A percentile compares a stretch with the other conserved stretches of the same genome.
phyloP scores from a whole-genome alignment of 1,140 invertebrate genomes.

The Leptinotarsa texana region DNA sequence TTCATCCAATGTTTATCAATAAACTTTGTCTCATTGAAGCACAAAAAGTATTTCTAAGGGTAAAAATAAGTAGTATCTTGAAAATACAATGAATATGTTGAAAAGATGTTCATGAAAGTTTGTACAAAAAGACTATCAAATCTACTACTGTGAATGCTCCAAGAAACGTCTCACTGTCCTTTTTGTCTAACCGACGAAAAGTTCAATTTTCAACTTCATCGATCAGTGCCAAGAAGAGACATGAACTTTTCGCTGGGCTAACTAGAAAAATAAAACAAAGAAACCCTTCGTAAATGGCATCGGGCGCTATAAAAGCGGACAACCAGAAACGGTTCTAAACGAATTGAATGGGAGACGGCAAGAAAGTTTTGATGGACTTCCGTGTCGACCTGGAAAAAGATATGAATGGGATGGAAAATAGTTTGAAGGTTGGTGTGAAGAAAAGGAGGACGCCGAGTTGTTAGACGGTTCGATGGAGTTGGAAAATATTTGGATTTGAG shows the following conservation, averaged over 20 bases:
- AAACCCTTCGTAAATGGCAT: neutral
- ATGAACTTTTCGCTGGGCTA: neutral
- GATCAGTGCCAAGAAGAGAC: constrained; percentile 18
- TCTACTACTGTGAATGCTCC: neutral
- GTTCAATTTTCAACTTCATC: constrained; percentile 20
- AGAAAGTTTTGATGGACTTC: constrained; percentile 10
- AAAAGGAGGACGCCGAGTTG: too few species aligned
- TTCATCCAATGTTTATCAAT: too few species aligned
- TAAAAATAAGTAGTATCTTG: neutral
- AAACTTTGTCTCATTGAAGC: neutral
- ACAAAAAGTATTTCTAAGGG: neutral
- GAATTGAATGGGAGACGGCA: constrained; percentile 1
- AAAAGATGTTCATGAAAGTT: neutral
- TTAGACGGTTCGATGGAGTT: too few species aligned
- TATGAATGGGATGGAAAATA: too few species aligned
- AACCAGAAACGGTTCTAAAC: constrained; percentile 19
- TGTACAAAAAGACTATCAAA: neutral
- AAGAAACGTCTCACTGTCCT: neutral
- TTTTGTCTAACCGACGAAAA: constrained; percentile 16
- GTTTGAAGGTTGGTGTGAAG: too few species aligned
- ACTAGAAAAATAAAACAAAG: constrained; percentile 17
- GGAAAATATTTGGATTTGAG: too few species aligned
- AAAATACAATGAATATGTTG: neutral
- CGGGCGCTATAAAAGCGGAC: constrained; percentile 9
- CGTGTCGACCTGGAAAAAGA: neutral